Evolutionary conservation across 2,113 vertebrate genomes (phyloP).

Genomic region (Stegastes partitus): DNA sequence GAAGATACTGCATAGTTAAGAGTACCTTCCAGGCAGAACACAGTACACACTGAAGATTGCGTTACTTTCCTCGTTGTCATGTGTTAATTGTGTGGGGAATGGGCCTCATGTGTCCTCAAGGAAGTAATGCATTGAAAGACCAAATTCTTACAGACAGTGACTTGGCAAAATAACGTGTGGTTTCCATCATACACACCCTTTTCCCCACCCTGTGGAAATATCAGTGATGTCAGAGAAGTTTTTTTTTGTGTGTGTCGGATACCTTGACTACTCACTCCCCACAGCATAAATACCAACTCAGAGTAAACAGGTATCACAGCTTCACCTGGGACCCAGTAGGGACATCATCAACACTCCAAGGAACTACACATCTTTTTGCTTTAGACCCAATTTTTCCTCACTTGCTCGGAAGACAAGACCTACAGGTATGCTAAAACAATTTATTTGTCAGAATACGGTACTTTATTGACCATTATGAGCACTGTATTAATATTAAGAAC

Average conservation of each 20-base stretch:
- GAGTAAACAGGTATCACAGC: constrained; percentile 37
- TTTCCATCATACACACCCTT: not conserved
- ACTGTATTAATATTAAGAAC: too few relatives aligned
- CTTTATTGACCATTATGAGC: too few relatives aligned
- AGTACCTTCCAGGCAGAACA: not conserved
- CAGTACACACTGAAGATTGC: not conserved
- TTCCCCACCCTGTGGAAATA: not conserved
- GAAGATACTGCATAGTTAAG: not conserved
- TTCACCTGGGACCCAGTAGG: not conserved
- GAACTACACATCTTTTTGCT: not conserved
- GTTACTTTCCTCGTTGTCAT: not conserved
- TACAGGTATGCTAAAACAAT: constrained; percentile 44
- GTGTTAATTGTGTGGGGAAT: not conserved
- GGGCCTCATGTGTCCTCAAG: not conserved
- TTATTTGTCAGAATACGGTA: too few relatives aligned
- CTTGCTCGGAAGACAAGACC: constrained; percentile 1
- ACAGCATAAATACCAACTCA: constrained; percentile 50
- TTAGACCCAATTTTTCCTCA: not conserved
- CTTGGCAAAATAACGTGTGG: not conserved
- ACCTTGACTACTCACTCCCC: not conserved
- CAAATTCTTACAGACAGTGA: not conserved
- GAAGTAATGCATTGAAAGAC: constrained; percentile 8
- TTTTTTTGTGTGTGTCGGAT: not conserved
- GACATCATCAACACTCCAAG: not conserved
- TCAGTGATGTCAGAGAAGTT: not conserved